These are phyloP conservation scores for Macroramphosus scolopax DNA, from an alignment of 2,797 vertebrate species.

Conservation along the genomic window DNA sequence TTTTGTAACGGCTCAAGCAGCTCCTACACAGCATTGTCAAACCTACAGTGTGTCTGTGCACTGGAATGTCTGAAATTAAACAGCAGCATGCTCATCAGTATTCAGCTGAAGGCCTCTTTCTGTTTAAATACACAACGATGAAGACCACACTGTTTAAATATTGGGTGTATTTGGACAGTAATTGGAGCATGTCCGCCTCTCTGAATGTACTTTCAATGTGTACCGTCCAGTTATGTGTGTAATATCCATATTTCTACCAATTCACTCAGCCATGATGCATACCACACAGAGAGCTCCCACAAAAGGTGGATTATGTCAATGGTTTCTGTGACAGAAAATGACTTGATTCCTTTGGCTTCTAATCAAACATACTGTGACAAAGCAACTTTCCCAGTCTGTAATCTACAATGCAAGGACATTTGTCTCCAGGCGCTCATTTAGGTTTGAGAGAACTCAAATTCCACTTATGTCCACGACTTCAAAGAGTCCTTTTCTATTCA, in stretches of 20 bases:
- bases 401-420: constrained; percentile 32
- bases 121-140: constrained; percentile 10
- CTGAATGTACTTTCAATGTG: constrained; percentile 19
- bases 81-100: constrained; percentile 26
- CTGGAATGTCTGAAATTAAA: constrained; percentile 25
- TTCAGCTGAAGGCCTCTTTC: not conserved
- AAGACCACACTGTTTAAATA: constrained; percentile 27
- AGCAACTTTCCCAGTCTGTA: constrained; percentile 28
- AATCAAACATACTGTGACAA: constrained; percentile 42
- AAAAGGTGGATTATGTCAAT: constrained; percentile 50
- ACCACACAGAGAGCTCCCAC: constrained; percentile 23
- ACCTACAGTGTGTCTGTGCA: constrained; percentile 9
- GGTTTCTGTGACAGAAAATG: constrained; percentile 36
- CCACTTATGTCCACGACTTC: constrained; percentile 56
- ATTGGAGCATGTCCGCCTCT: constrained; percentile 22
- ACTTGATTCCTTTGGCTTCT: constrained; percentile 36
- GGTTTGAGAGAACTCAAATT: constrained; percentile 49
- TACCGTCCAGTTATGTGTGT: constrained; percentile 7
- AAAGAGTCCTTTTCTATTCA: constrained; percentile 66
- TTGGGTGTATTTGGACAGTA: constrained; percentile 16
- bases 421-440: constrained; percentile 55
- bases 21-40: constrained; percentile 1
- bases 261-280: constrained; percentile 13
- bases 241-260: constrained; percentile 36
- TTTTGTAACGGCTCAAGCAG: constrained; percentile 9